Conservation (phyloP, 2,113 vertebrate genomes). For the Gasterosteus nipponicus region DNA sequence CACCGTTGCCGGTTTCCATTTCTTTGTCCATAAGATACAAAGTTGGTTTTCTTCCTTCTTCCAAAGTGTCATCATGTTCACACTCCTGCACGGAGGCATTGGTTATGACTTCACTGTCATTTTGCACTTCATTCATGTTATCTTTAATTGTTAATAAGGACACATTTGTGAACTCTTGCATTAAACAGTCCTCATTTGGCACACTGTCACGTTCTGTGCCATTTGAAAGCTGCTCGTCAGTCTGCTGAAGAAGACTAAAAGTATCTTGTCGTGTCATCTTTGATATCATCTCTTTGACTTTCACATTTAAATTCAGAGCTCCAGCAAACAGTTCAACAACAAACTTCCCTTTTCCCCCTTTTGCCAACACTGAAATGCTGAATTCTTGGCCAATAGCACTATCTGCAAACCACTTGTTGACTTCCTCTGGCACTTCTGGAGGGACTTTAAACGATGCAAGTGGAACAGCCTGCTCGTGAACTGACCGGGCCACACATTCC, state of each 20-base stretch:
- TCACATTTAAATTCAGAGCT: conserved; percentile 82
- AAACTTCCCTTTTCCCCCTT: conserved; percentile 84
- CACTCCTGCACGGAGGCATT: not conserved
- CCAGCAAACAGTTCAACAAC: conserved; percentile 86
- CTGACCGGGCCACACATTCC: conserved; percentile 72
- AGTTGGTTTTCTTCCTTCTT: conserved; percentile 10
- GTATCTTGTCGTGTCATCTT: not conserved
- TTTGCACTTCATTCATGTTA: conserved; percentile 11
- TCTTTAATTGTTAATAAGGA: not conserved
- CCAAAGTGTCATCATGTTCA: not conserved
- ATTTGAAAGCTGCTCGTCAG: not conserved
- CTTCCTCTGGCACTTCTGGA: conserved; percentile 73
- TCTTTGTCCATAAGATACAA: conserved; percentile 80
- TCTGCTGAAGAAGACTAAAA: not conserved
- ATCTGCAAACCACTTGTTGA: conserved; percentile 86
- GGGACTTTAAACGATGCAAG: conserved; percentile 85
- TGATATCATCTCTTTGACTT: conserved; percentile 75
- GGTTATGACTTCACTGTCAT: not conserved
- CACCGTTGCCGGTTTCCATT: conserved; percentile 38
- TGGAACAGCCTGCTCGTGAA: conserved; percentile 88
- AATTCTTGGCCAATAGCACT: conserved; percentile 74
- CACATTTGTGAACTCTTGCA: not conserved
- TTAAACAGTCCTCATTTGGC: not conserved
- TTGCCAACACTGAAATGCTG: conserved; percentile 83
- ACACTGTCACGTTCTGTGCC: not conserved